Percentiles rank a stretch among this genome's conserved stretches.
Evolutionary conservation across 2,113 vertebrate species (phyloP).

Genomic region (Cichladusa arquata): DNA sequence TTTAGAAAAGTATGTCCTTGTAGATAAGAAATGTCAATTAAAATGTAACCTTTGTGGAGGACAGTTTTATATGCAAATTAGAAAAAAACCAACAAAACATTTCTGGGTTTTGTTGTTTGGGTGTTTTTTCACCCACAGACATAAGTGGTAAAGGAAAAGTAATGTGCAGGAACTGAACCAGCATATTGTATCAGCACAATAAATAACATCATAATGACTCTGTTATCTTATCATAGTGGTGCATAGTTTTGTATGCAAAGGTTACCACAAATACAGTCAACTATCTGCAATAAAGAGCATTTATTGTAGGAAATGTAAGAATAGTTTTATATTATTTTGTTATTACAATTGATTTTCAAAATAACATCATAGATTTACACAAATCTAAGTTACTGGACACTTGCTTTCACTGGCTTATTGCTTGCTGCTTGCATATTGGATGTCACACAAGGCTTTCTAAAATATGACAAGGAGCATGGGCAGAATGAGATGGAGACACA

Average conservation of each 20-base stretch:
- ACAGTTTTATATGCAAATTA: background rate
- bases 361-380: background rate
- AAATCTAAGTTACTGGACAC: background rate
- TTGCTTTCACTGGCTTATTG: background rate
- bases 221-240: slow-evolving; percentile 16
- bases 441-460: background rate
- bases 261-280: background rate
- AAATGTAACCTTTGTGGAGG: slow-evolving; percentile 20
- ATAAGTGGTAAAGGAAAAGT: background rate
- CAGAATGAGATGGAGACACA: background rate
- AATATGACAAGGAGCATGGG: fast-evolving
- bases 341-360: background rate
- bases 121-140: background rate
- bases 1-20: background rate
- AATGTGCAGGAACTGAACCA: background rate
- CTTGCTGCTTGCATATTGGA: background rate
- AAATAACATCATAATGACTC: background rate
- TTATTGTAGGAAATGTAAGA: background rate
- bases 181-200: background rate
- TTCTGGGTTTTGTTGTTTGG: background rate
- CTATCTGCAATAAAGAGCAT: background rate
- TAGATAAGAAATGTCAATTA: slow-evolving; percentile 50
- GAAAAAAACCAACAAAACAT: background rate
- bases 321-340: background rate
- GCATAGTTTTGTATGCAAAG: slow-evolving; percentile 9